These are phyloP conservation scores for Aricia agestis DNA, from an alignment of 1,140 invertebrate genomes.

Conservation along the genomic window DNA sequence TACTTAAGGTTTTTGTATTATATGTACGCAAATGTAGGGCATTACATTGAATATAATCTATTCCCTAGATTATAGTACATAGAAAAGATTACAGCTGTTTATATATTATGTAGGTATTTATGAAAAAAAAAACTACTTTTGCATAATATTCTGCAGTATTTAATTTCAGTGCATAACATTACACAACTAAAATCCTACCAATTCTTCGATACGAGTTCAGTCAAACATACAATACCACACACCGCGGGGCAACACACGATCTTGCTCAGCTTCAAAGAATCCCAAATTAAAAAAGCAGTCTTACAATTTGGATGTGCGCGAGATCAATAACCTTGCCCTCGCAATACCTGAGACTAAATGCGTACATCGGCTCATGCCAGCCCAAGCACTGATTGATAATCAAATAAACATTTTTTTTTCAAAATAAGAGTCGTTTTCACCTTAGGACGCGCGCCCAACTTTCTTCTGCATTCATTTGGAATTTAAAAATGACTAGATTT, in stretches of 20 bases:
- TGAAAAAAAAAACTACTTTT: too few species aligned
- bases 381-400: slow-evolving; percentile 14
- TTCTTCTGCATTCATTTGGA: not conserved
- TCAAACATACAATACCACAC: not conserved
- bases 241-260: not conserved
- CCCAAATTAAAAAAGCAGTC: slow-evolving; percentile 23
- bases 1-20: too few species aligned
- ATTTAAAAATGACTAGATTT: not conserved
- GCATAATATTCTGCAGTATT: too few species aligned
- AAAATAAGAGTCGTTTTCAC: not conserved
- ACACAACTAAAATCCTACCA: not conserved
- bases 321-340: slow-evolving; percentile 52
- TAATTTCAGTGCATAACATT: not conserved
- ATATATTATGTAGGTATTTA: too few species aligned
- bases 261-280: slow-evolving; percentile 16
- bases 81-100: too few species aligned
- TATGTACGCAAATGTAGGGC: too few species aligned
- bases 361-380: slow-evolving; percentile 36
- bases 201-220: not conserved
- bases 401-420: slow-evolving; percentile 1
- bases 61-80: too few species aligned
- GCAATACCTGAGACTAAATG: slow-evolving; percentile 51
- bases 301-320: slow-evolving; percentile 35
- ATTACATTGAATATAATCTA: too few species aligned
- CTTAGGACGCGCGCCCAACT: not conserved